Conservation (phyloP, 2,797 vertebrate genomes). For the Lycodopsis pacificus region DNA sequence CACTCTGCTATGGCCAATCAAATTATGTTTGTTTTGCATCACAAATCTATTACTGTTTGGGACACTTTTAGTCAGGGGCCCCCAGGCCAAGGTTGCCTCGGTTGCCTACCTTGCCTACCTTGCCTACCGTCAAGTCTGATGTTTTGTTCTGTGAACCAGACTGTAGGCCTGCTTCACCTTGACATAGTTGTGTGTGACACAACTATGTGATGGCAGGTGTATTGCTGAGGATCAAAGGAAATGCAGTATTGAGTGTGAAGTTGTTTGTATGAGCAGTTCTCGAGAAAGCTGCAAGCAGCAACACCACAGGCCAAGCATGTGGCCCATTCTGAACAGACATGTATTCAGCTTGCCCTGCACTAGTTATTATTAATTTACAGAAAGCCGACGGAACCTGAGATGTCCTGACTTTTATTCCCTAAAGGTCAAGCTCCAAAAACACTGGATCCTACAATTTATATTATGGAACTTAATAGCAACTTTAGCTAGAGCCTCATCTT, state of each 20-base stretch:
- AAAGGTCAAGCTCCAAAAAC: slow-evolving; percentile 7
- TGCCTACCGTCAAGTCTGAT: background rate
- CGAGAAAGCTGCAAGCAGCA: no score
- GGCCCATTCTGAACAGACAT: background rate
- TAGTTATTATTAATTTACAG: background rate
- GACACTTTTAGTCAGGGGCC: background rate
- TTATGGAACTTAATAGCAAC: background rate
- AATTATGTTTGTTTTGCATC: no score
- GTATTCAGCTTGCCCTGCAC: background rate
- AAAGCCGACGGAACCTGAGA: background rate
- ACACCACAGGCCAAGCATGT: no score
- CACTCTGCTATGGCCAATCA: no score
- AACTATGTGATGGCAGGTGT: no score
- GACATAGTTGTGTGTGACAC: no score
- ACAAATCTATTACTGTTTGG: background rate
- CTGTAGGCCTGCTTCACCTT: background rate
- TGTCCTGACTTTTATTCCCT: slow-evolving; percentile 10
- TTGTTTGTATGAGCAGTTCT: no score
- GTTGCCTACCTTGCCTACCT: background rate
- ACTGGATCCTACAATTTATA: background rate
- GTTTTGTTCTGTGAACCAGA: background rate
- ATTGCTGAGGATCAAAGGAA: no score
- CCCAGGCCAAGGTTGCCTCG: background rate
- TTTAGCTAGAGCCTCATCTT: background rate
- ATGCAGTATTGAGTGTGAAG: no score